These are phyloP conservation scores for Tupaia chinensis DNA, from an alignment of 2,113 vertebrate species.

Conservation along the genomic window DNA sequence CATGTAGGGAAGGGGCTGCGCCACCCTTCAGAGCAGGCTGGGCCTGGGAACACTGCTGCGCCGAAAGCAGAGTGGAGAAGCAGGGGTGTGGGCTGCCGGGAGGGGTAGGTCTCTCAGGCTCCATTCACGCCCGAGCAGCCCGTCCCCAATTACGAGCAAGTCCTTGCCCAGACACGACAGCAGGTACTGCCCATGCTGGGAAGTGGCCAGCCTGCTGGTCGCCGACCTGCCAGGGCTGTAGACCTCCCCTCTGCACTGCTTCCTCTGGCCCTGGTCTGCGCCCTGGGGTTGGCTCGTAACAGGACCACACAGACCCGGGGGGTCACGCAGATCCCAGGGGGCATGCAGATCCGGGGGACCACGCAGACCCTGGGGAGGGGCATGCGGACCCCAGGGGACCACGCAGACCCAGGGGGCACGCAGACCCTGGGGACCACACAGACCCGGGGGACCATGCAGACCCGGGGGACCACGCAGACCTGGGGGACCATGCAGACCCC, in stretches of 20 bases:
- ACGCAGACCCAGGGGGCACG: no score
- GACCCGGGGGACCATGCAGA: no score
- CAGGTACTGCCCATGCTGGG: slow-evolving; percentile 52
- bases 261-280: slow-evolving; percentile 2
- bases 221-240: slow-evolving; percentile 39
- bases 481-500: no score
- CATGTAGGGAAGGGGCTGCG: no score
- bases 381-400: no score
- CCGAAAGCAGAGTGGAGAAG: not conserved
- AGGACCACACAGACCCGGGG: not conserved
- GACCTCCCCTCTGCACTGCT: not conserved
- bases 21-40: no score
- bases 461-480: no score
- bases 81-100: slow-evolving; percentile 41
- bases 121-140: slow-evolving; percentile 59
- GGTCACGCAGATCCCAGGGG: no score
- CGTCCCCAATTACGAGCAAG: slow-evolving; percentile 74
- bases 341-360: no score
- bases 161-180: slow-evolving; percentile 69
- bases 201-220: slow-evolving; percentile 63
- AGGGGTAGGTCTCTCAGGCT: slow-evolving; percentile 65
- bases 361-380: no score
- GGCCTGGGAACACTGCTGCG: no score
- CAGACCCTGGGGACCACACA: no score
- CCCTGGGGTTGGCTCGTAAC: not conserved